Percentiles rank a stretch among this genome's conserved stretches.
These are phyloP conservation scores for Chamaetylas fuelleborni DNA, from an alignment of 2,113 vertebrate genomes.

Conservation along the genomic window DNA sequence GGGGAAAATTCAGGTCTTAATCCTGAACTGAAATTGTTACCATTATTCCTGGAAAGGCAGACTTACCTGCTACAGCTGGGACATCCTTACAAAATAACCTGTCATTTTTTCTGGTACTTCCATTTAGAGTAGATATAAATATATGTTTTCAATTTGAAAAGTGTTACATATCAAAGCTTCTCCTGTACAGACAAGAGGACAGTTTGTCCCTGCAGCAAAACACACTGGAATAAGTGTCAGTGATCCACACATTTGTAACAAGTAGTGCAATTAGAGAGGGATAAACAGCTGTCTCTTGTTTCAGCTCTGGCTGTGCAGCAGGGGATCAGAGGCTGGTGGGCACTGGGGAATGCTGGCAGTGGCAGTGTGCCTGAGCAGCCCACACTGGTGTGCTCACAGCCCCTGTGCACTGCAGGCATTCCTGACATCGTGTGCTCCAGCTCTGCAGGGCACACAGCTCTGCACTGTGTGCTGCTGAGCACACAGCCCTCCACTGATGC, in stretches of 20 bases:
- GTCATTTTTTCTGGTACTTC: background rate
- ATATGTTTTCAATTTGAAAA: background rate
- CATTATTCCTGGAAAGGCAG: background rate
- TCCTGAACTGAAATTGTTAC: background rate
- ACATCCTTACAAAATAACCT: background rate
- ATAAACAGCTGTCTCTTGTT: background rate
- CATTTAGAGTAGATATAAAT: background rate
- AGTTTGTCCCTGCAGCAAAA: background rate
- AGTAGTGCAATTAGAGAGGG: background rate
- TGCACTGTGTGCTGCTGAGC: background rate
- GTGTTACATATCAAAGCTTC: background rate
- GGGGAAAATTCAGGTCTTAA: background rate
- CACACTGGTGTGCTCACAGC: fast-evolving
- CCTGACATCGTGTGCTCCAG: background rate
- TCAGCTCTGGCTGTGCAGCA: background rate
- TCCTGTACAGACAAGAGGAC: background rate
- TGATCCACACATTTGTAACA: background rate
- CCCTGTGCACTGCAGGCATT: background rate
- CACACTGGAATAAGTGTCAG: background rate
- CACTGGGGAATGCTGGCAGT: background rate
- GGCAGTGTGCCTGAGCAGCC: background rate
- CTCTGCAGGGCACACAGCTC: background rate
- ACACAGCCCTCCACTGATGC: background rate
- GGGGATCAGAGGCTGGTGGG: background rate
- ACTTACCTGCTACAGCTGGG: background rate